Evolutionary conservation across 2,113 vertebrate genomes (phyloP).

Genomic region (Actenoides lindsayi): DNA sequence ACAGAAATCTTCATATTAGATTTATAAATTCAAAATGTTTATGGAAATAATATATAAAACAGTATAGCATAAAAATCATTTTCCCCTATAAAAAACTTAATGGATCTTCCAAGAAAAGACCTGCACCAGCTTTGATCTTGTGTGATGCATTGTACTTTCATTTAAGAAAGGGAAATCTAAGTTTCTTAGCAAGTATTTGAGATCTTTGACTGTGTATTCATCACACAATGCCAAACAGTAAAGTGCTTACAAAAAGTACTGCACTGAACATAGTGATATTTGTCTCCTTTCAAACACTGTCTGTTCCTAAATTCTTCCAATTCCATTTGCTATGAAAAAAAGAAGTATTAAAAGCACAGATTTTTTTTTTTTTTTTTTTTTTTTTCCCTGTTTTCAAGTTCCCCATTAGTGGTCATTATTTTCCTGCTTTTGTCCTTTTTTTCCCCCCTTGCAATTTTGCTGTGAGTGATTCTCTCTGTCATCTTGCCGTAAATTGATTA

Average conservation of each 20-base stretch:
- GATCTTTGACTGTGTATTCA: not conserved
- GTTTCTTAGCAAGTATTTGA: not conserved
- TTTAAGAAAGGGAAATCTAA: not conserved
- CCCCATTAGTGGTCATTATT: slow-evolving; percentile 75
- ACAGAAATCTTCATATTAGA: not conserved
- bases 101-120: not conserved
- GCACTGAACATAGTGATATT: slow-evolving; percentile 1
- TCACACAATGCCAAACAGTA: not conserved
- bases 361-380: not conserved
- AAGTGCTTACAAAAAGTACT: slow-evolving; percentile 13
- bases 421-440: slow-evolving; percentile 72
- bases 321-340: slow-evolving; percentile 46
- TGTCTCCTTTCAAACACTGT: slow-evolving; percentile 30
- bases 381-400: slow-evolving; percentile 17
- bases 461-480: slow-evolving; percentile 85
- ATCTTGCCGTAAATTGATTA: slow-evolving; percentile 85
- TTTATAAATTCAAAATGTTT: not conserved
- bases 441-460: slow-evolving; percentile 73
- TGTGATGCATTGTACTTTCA: not conserved
- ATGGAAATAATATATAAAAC: not conserved
- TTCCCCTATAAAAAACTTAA: not conserved
- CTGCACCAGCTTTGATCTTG: not conserved
- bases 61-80: not conserved
- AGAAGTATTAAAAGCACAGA: slow-evolving; percentile 52
- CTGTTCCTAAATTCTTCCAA: slow-evolving; percentile 54